Percentiles rank a stretch among this genome's conserved stretches.
Evolutionary conservation across 2,113 vertebrate genomes (phyloP).

Genomic region (Tichodroma muraria): DNA sequence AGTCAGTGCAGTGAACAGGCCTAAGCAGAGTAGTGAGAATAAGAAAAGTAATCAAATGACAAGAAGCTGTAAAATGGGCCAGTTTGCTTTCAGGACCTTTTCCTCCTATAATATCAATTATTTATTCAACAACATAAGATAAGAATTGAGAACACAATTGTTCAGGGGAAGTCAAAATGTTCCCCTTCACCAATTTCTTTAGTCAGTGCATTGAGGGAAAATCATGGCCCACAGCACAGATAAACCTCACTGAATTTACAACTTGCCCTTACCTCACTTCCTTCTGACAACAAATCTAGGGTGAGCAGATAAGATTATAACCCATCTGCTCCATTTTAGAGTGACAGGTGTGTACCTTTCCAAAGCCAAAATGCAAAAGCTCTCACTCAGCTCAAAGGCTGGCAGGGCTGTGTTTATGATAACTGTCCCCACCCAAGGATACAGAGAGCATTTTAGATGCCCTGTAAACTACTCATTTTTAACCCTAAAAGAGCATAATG

Average conservation of each 20-base stretch:
- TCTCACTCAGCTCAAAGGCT: constrained; percentile 39
- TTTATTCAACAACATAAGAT: background rate
- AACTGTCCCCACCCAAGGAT: background rate
- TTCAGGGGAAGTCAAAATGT: constrained; percentile 22
- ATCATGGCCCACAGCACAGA: background rate
- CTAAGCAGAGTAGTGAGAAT: background rate
- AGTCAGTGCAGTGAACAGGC: background rate
- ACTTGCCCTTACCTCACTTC: constrained; percentile 80
- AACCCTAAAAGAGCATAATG: background rate
- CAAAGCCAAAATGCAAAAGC: constrained; percentile 70
- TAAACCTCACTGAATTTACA: constrained; percentile 50
- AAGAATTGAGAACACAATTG: background rate
- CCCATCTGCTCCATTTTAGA: constrained; percentile 72
- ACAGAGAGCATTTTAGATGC: background rate
- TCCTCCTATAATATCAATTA: background rate
- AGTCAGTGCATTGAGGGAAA: background rate
- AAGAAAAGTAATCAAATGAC: background rate
- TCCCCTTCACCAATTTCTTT: constrained; percentile 34
- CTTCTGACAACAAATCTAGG: constrained; percentile 68
- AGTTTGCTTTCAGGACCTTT: background rate
- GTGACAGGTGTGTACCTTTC: constrained; percentile 78
- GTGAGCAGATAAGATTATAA: constrained; percentile 81
- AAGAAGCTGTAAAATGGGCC: background rate
- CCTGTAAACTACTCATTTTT: background rate
- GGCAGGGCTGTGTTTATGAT: constrained; percentile 32